Evolutionary conservation across 2,113 vertebrate genomes (phyloP).

Genomic region (Hepsetus odoe): DNA sequence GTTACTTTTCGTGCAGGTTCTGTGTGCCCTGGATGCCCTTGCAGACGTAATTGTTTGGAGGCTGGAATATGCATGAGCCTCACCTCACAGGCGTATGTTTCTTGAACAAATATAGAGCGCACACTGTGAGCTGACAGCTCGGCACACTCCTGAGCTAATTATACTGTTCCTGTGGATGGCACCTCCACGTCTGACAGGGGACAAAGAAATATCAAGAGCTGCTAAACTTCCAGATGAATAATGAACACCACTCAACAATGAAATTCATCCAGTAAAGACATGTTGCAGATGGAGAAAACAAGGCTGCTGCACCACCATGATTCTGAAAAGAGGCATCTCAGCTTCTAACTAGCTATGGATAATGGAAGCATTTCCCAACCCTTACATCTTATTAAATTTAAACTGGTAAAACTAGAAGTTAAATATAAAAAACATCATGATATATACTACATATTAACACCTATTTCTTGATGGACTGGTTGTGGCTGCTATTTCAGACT

Average conservation of each 20-base stretch:
- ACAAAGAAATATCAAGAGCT: conserved; percentile 31
- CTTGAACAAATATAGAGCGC: conserved; percentile 64
- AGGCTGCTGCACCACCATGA: background rate
- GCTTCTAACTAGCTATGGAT: too few relatives aligned
- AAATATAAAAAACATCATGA: too few relatives aligned
- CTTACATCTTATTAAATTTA: too few relatives aligned
- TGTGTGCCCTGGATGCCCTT: conserved; percentile 31
- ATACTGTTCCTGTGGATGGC: conserved; percentile 50
- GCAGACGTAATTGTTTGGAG: conserved; percentile 34
- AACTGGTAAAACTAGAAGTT: too few relatives aligned
- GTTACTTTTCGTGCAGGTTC: conserved; percentile 40
- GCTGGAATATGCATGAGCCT: conserved; percentile 69
- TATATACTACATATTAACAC: too few relatives aligned
- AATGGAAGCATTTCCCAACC: too few relatives aligned
- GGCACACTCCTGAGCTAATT: conserved; percentile 45
- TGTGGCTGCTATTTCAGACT: too few relatives aligned
- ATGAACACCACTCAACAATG: conserved; percentile 10
- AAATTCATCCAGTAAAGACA: conserved; percentile 5
- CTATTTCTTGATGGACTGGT: too few relatives aligned
- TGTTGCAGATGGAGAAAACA: background rate
- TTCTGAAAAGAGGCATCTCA: too few relatives aligned
- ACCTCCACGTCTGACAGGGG: conserved; percentile 46
- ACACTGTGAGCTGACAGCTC: conserved; percentile 46
- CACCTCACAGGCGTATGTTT: conserved; percentile 59
- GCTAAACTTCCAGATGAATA: conserved; percentile 39